Percentiles rank a stretch among this genome's conserved stretches.
phyloP scores from a whole-genome alignment of 2,888 invertebrate species.

The Geophilus truncorum region DNA sequence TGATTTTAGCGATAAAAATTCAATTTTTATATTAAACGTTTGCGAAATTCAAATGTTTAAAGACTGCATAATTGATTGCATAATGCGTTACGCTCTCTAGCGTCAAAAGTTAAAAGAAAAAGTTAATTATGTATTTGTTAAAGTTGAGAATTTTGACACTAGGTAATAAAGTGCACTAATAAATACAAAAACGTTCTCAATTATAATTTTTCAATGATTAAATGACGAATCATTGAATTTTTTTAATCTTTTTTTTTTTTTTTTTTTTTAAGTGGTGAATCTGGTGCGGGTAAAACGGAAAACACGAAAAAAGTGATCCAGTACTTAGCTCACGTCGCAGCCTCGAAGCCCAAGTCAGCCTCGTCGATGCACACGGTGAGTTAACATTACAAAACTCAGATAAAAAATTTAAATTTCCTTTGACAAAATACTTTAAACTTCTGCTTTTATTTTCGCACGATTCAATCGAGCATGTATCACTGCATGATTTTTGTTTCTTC shows the following conservation, averaged over 20 bases:
- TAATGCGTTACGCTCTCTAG: too few relatives aligned
- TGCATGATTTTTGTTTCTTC: slow-evolving; percentile 22
- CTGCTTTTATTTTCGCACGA: background rate
- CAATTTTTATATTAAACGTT: too few relatives aligned
- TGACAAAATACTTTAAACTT: slow-evolving; percentile 1
- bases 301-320: slow-evolving; percentile 99
- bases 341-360: slow-evolving; percentile 78
- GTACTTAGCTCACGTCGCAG: slow-evolving; percentile 98
- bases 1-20: too few relatives aligned
- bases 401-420: slow-evolving; percentile 40
- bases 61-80: too few relatives aligned
- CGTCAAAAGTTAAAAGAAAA: too few relatives aligned
- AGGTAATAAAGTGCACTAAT: too few relatives aligned
- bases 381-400: background rate
- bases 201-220: too few relatives aligned
- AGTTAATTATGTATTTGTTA: too few relatives aligned
- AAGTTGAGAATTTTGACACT: too few relatives aligned
- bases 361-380: slow-evolving; percentile 47
- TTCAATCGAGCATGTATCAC: background rate
- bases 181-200: too few relatives aligned
- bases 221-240: too few relatives aligned
- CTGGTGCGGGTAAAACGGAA: slow-evolving; percentile 99
- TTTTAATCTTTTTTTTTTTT: background rate
- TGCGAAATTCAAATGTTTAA: too few relatives aligned
- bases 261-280: slow-evolving; percentile 67